These are phyloP conservation scores for Amiota mariae DNA, from an alignment of 2,888 invertebrate genomes.

Conservation along the genomic window DNA sequence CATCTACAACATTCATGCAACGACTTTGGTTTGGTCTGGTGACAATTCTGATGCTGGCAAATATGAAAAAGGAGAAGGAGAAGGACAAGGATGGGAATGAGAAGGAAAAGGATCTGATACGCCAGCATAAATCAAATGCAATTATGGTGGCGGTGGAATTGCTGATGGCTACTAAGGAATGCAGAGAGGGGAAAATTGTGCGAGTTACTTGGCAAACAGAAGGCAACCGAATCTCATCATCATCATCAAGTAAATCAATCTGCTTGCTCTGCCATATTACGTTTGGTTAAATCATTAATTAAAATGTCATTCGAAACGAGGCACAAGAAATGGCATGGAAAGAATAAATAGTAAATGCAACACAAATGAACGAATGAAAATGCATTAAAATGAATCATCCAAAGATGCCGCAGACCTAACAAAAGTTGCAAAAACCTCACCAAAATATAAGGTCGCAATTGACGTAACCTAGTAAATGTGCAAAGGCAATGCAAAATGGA, in stretches of 20 bases:
- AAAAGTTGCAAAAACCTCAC: too few relatives aligned
- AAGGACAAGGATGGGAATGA: neutral
- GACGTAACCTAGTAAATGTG: too few relatives aligned
- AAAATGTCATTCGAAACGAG: conserved; percentile 61
- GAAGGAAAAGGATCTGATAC: neutral
- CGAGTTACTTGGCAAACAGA: too few relatives aligned
- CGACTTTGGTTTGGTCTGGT: neutral
- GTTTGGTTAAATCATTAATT: conserved; percentile 57
- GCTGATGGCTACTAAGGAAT: neutral
- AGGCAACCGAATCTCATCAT: too few relatives aligned
- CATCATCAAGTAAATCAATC: conserved; percentile 17
- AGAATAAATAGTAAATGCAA: too few relatives aligned
- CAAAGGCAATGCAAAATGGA: too few relatives aligned
- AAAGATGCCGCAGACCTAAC: too few relatives aligned
- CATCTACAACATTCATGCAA: too few relatives aligned
- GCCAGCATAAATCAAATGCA: conserved; percentile 18
- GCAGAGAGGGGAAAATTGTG: neutral
- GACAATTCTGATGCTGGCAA: neutral
- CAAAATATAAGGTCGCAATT: too few relatives aligned
- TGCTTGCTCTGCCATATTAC: too few relatives aligned
- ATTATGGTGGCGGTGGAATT: neutral
- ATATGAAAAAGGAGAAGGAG: neutral
- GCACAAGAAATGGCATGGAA: neutral
- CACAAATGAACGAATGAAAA: too few relatives aligned
- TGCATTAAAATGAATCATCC: too few relatives aligned